Percentiles rank a stretch among this genome's conserved stretches.
Conservation (phyloP, 2,797 vertebrate genomes). For the Acipenser ruthenus region DNA sequence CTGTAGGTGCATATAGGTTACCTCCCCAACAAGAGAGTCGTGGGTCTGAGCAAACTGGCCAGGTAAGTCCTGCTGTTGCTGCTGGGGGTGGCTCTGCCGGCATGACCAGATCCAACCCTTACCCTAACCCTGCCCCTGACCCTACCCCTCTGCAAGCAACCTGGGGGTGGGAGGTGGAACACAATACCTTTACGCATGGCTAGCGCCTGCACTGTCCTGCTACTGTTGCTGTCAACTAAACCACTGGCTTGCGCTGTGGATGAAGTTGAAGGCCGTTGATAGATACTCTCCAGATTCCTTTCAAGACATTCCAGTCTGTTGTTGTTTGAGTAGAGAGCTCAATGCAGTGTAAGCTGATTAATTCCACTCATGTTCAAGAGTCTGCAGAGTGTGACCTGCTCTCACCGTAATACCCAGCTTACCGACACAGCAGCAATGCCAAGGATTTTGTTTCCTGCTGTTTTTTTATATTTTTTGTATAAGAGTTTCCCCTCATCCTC, state of each 20-base stretch:
- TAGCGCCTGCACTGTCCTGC: not conserved
- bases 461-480: not conserved
- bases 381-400: slow-evolving; percentile 43
- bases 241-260: too few relatives aligned
- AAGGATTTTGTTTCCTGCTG: slow-evolving; percentile 6
- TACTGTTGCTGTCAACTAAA: too few relatives aligned
- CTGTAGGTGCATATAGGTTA: slow-evolving; percentile 94
- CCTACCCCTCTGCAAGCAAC: not conserved
- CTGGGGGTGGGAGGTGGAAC: not conserved
- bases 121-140: not conserved
- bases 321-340: slow-evolving; percentile 23
- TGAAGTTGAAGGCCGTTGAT: too few relatives aligned
- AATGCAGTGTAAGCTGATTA: slow-evolving; percentile 51
- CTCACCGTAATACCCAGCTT: slow-evolving; percentile 64
- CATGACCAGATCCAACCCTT: not conserved
- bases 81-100: not conserved
- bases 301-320: slow-evolving; percentile 16
- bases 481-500: slow-evolving; percentile 9
- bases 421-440: slow-evolving; percentile 32
- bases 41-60: slow-evolving; percentile 95
- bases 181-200: not conserved
- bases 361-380: slow-evolving; percentile 20
- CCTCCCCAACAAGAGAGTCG: slow-evolving; percentile 93
- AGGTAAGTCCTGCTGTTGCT: slow-evolving; percentile 63
- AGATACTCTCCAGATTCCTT: slow-evolving; percentile 5